Percentiles rank a stretch among this genome's conserved stretches.
These are phyloP conservation scores for Tamandua tetradactyla DNA, from an alignment of 2,797 vertebrate species.

Conservation along the genomic window DNA sequence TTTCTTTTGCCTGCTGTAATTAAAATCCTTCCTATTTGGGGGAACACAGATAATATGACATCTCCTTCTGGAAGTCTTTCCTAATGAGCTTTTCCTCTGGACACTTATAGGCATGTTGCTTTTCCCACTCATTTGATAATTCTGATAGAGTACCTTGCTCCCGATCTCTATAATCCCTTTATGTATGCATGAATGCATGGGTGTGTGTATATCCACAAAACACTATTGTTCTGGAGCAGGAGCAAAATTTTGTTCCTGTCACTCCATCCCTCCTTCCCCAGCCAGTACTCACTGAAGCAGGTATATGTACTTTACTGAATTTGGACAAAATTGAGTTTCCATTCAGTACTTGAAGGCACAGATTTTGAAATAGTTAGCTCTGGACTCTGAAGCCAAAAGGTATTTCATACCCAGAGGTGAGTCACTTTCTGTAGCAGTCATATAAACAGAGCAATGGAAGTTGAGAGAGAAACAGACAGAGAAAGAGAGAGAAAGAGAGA, in stretches of 20 bases:
- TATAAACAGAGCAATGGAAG: neutral
- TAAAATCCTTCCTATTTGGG: neutral
- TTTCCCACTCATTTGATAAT: neutral
- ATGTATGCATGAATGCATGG: rapidly evolving
- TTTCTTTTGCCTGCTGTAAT: neutral
- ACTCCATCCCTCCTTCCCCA: neutral
- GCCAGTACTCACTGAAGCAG: neutral
- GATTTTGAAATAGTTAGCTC: neutral
- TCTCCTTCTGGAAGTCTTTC: neutral
- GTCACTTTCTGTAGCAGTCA: neutral
- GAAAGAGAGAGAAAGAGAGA: neutral
- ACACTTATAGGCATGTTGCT: neutral
- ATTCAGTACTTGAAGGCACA: neutral
- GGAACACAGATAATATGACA: neutral
- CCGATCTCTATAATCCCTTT: neutral
- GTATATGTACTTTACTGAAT: neutral
- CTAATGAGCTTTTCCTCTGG: neutral
- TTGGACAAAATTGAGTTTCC: neutral
- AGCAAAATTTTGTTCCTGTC: neutral
- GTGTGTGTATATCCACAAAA: neutral
- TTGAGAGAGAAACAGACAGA: neutral
- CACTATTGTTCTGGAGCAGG: neutral
- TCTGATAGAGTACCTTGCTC: neutral
- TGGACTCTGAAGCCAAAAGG: neutral
- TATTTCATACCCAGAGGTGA: neutral